Conservation (phyloP, 64 coral and sea anemone species). For the Porites australiensis region DNA sequence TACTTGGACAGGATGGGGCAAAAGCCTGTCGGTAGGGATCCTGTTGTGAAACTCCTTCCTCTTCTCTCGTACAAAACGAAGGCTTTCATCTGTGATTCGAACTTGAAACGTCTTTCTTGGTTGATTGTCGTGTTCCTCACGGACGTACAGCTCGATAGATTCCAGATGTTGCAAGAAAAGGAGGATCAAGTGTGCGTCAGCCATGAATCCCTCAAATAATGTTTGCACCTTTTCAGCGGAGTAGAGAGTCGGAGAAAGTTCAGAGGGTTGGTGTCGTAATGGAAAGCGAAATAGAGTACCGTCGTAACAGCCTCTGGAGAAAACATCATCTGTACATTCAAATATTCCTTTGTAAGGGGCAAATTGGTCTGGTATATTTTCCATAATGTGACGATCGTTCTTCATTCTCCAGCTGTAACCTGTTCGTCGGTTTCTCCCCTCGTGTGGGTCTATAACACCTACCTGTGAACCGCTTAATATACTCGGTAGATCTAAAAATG, state of each 20-base stretch:
- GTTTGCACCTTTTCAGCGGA: conserved; percentile 69
- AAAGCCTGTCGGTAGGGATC: not conserved
- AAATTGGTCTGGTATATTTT: conserved; percentile 69
- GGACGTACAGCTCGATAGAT: conserved; percentile 77
- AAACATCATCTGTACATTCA: conserved; percentile 32
- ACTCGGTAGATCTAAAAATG: conserved; percentile 68
- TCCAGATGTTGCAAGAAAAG: conserved; percentile 88
- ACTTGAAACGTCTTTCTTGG: conserved; percentile 70
- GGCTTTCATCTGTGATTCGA: conserved; percentile 35
- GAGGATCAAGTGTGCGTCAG: conserved; percentile 49
- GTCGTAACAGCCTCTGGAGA: conserved; percentile 24
- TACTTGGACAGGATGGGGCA: conserved; percentile 21
- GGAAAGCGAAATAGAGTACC: conserved; percentile 86
- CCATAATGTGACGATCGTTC: conserved; percentile 2
- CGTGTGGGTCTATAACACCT: conserved; percentile 76
- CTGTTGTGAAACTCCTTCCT: conserved; percentile 63
- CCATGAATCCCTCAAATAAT: conserved; percentile 76
- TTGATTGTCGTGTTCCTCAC: conserved; percentile 17
- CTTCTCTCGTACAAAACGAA: conserved; percentile 38
- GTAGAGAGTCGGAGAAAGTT: conserved; percentile 66
- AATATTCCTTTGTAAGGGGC: conserved; percentile 68
- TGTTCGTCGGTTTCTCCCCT: conserved; percentile 10
- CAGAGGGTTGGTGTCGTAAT: conserved; percentile 36
- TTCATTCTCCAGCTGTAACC: conserved; percentile 62
- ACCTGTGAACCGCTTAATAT: conserved; percentile 63